Evolutionary conservation across 2,888 invertebrate genomes (phyloP), one percentile per base, ranked within the genome.

Genomic region (Micoletzkya japonica): DNA sequence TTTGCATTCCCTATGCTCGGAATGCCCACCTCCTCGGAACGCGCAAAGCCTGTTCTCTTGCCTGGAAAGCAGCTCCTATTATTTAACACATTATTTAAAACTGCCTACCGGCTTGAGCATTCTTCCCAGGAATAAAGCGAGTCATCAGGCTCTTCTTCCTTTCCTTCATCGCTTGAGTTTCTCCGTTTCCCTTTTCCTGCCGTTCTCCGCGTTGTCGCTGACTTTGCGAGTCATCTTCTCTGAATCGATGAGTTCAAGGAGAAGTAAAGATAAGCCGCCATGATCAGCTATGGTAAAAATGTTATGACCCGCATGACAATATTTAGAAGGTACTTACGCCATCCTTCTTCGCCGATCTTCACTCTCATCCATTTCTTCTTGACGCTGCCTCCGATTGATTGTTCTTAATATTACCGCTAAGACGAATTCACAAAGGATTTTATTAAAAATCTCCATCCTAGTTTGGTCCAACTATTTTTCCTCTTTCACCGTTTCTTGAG

Each of bases 101-200:
- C 24, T 37, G 32, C 50, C 1, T 4, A 72, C 72, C 72, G 14
- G 54, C 52, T 1, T 73, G 74, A 49, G 81, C 83, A 37, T 76
- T 77, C 52, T 83, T 73, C 39, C 85, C 85, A 17, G 85, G 85
- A 63, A 85, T 85, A 57, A 85, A 78, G 20, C 85, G 66, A 14
- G 84, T 85, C 85, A 85, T 85, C 61, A 85, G 61, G 68, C 92
- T 95, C 87, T 96, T 97, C 88, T 97, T 95, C 89, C 95, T 93
- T 86, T 93, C 84, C 70, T 84, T 84, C 75, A 79, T 75, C 36
- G 70, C 63, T 36, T 6, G 6, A 6, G 24, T 58, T 36, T 58
- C 28, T 28, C 32, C 37, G 70, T 37, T 26, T 68, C 70, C 44
- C 71, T 37, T 2, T 59, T 39, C 14, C 34, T 37, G 57, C 68